Conservation (phyloP, 2,888 invertebrate species). For the Dioctria rufipes region DNA sequence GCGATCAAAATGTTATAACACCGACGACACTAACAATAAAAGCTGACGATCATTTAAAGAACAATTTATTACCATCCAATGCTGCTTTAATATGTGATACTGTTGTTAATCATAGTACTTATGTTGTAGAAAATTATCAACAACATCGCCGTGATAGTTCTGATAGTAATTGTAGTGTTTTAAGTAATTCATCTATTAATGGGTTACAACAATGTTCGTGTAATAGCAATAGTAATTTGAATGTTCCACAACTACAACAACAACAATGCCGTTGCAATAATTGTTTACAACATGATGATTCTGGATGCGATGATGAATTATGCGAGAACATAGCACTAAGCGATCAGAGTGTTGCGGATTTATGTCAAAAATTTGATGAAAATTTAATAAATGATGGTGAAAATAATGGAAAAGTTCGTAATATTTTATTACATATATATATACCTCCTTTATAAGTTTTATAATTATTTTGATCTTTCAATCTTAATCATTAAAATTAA, state of each 20-base stretch:
- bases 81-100: slow-evolving; percentile 36
- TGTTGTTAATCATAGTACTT: slow-evolving; percentile 35
- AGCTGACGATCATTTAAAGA: not conserved
- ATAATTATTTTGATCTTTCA: not conserved
- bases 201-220: slow-evolving; percentile 65
- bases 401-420: slow-evolving; percentile 49
- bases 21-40: slow-evolving; percentile 2
- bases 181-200: slow-evolving; percentile 64
- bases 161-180: slow-evolving; percentile 70
- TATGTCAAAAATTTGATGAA: slow-evolving; percentile 71
- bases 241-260: slow-evolving; percentile 60
- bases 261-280: slow-evolving; percentile 61
- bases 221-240: slow-evolving; percentile 51
- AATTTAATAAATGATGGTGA: slow-evolving; percentile 61
- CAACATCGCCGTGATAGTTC: slow-evolving; percentile 69
- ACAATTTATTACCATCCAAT: slow-evolving; percentile 47
- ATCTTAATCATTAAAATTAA: not conserved
- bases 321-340: slow-evolving; percentile 62
- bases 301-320: slow-evolving; percentile 69
- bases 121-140: slow-evolving; percentile 45
- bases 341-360: slow-evolving; percentile 66
- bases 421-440: not conserved
- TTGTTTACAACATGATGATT: slow-evolving; percentile 66
- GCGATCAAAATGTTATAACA: slow-evolving; percentile 53
- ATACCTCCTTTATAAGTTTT: not conserved